These are phyloP conservation scores for Cheilosia variabilis DNA, from an alignment of 2,888 invertebrate species.

Conservation along the genomic window DNA sequence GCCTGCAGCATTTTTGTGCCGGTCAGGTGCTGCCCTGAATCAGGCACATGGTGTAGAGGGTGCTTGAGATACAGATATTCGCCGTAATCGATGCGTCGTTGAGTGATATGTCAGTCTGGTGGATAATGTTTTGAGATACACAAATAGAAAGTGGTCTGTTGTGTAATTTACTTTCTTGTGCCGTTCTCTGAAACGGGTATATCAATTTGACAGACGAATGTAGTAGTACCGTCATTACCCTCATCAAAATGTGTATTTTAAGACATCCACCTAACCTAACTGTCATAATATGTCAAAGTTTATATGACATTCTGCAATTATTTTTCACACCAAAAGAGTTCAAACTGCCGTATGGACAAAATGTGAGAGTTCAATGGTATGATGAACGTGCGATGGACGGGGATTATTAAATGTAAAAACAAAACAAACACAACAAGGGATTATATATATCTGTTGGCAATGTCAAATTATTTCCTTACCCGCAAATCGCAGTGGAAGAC, in stretches of 20 bases:
- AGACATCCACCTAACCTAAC: background rate
- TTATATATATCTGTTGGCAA: too few relatives aligned
- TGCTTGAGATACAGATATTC: constrained; percentile 39
- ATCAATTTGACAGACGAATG: constrained; percentile 34
- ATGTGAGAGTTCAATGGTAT: background rate
- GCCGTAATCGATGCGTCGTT: constrained; percentile 36
- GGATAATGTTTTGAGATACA: constrained; percentile 49
- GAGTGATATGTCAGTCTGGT: constrained; percentile 49
- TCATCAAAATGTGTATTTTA: too few relatives aligned
- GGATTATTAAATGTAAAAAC: too few relatives aligned
- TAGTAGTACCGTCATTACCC: background rate
- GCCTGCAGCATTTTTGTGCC: constrained; percentile 14
- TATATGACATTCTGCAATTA: background rate
- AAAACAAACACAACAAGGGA: too few relatives aligned
- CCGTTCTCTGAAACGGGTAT: constrained; percentile 40
- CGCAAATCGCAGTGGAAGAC: too few relatives aligned
- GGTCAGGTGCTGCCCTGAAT: constrained; percentile 17
- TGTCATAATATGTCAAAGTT: background rate
- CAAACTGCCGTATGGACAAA: background rate
- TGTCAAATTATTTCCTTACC: too few relatives aligned
- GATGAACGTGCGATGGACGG: too few relatives aligned
- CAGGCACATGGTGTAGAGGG: background rate
- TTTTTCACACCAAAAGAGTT: background rate
- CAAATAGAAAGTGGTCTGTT: constrained; percentile 68
- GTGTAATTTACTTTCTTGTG: constrained; percentile 50